Percentiles rank a stretch among this genome's conserved stretches.
These are phyloP conservation scores for Sebastes nivosus DNA, from an alignment of 2,797 vertebrate genomes.

Conservation along the genomic window DNA sequence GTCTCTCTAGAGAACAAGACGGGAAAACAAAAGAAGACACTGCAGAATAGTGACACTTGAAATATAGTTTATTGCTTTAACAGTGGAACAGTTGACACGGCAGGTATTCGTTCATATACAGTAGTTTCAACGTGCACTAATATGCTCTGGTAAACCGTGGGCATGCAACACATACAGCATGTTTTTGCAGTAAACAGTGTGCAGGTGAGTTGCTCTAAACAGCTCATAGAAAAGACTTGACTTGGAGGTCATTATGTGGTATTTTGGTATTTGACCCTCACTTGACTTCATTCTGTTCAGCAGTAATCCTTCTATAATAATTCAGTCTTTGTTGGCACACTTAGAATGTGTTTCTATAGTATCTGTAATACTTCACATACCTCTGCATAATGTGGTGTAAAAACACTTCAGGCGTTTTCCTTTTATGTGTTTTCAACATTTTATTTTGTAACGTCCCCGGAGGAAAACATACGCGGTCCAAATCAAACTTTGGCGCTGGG, in stretches of 20 bases:
- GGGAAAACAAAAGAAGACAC: constrained; percentile 13
- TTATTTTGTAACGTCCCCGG: constrained; percentile 55
- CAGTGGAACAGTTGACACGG: neutral
- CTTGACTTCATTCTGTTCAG: constrained; percentile 35
- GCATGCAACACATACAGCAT: neutral
- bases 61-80: constrained; percentile 31
- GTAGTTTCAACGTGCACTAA: neutral
- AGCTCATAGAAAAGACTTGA: constrained; percentile 20
- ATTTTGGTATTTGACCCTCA: constrained; percentile 57
- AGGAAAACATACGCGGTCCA: constrained; percentile 51
- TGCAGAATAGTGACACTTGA: neutral
- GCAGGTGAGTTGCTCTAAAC: neutral
- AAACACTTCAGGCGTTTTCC: constrained; percentile 32
- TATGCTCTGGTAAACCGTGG: neutral
- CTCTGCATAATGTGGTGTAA: constrained; percentile 28
- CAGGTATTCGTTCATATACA: neutral
- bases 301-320: constrained; percentile 20
- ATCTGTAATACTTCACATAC: constrained; percentile 18
- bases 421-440: constrained; percentile 40
- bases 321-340: constrained; percentile 1
- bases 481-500: constrained; percentile 59
- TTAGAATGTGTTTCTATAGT: constrained; percentile 10
- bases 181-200: neutral
- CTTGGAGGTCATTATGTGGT: constrained; percentile 22
- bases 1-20: neutral